Conservation (phyloP, 64 coral and sea anemone species). For the Catalaphyllia jardinei region DNA sequence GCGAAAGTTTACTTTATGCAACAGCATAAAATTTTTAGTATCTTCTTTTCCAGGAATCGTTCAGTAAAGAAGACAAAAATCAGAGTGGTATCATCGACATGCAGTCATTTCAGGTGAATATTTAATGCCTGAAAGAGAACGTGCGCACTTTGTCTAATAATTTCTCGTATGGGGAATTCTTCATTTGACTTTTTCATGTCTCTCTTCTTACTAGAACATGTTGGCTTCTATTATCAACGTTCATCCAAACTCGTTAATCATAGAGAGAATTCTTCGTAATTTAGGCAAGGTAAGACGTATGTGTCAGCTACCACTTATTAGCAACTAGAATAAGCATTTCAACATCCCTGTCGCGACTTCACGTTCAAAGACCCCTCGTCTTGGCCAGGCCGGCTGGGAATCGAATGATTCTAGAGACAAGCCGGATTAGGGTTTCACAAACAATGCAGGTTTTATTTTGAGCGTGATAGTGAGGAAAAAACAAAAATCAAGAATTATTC, state of each 20-base stretch:
- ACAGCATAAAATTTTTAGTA: neutral
- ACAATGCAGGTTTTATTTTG: too few species aligned
- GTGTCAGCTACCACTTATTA: neutral
- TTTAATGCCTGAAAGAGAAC: neutral
- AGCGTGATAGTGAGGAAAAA: too few species aligned
- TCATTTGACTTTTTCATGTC: neutral
- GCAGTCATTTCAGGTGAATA: conserved; percentile 23
- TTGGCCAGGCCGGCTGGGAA: too few species aligned
- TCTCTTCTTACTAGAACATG: neutral
- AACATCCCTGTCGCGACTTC: neutral
- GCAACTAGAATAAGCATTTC: neutral
- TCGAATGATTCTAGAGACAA: too few species aligned
- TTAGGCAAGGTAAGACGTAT: conserved; percentile 14
- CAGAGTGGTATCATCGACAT: conserved; percentile 21
- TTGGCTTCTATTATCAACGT: conserved; percentile 9
- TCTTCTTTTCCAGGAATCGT: neutral
- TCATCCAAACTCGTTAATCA: conserved; percentile 6
- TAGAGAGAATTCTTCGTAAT: neutral
- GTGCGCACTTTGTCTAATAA: neutral
- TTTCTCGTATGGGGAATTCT: neutral
- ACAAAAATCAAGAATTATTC: too few species aligned
- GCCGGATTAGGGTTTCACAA: too few species aligned
- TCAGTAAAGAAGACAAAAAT: neutral
- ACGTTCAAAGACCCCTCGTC: neutral
- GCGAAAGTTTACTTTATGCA: too few species aligned